These are phyloP conservation scores for Sardinella longiceps DNA, from an alignment of 2,797 vertebrate genomes.

Conservation along the genomic window DNA sequence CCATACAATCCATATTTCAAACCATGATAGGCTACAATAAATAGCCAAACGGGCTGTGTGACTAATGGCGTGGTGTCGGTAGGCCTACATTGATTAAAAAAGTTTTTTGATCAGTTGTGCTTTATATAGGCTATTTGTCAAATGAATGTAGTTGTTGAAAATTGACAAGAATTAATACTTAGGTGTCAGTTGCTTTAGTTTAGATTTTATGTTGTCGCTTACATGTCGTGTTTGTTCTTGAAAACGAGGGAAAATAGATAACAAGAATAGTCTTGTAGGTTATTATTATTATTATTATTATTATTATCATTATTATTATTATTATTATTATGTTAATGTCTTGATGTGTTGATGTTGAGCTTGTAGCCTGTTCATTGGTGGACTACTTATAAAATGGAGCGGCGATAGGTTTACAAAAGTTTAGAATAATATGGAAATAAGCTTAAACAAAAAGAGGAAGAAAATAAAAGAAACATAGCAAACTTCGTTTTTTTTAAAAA, in stretches of 20 bases:
- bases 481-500: too few relatives aligned
- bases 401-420: too few relatives aligned
- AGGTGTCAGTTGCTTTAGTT: neutral
- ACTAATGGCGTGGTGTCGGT: neutral
- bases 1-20: neutral
- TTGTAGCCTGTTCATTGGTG: neutral
- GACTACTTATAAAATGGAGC: too few relatives aligned
- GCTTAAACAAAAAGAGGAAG: too few relatives aligned
- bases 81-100: neutral
- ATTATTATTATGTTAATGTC: neutral
- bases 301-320: neutral
- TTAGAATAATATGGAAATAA: too few relatives aligned
- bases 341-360: too few relatives aligned
- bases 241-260: neutral
- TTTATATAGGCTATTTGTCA: neutral
- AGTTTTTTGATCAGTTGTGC: neutral
- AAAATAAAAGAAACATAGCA: too few relatives aligned
- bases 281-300: neutral
- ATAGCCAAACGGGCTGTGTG: neutral
- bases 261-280: neutral
- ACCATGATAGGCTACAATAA: neutral
- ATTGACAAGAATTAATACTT: neutral
- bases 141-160: neutral
- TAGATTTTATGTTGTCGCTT: neutral
- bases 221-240: neutral